Conservation (phyloP, 2,113 vertebrate species). For the Archilochus colubris region DNA sequence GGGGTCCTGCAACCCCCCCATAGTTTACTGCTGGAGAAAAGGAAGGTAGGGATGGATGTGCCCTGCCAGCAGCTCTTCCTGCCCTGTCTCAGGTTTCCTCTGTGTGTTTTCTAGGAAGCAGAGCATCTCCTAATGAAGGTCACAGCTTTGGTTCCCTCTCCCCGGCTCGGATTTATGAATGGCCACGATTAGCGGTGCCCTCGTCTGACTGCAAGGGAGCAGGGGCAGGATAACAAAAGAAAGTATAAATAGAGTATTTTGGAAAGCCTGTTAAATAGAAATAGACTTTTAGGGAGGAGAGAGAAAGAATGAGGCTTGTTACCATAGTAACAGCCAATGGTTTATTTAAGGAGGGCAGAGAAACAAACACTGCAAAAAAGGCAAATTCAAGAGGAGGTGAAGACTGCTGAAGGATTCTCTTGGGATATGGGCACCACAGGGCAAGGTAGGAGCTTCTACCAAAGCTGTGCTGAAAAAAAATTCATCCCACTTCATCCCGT, state of each 20-base stretch:
- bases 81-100: background rate
- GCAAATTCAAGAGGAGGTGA: background rate
- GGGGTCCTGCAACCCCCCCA: background rate
- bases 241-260: conserved; percentile 54
- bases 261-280: conserved; percentile 45
- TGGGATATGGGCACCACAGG: background rate
- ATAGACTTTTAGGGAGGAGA: conserved; percentile 40
- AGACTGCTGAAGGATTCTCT: background rate
- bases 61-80: background rate
- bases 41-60: background rate
- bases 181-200: conserved; percentile 56
- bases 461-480: background rate
- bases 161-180: conserved; percentile 6
- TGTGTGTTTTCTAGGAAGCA: background rate
- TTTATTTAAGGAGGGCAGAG: conserved; percentile 64
- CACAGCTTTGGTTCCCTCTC: conserved; percentile 25
- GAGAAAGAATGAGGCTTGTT: conserved; percentile 21
- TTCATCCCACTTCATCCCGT: background rate
- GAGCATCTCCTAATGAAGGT: conserved; percentile 47
- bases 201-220: conserved; percentile 39
- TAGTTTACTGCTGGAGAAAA: background rate
- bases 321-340: conserved; percentile 54
- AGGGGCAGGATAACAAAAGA: conserved; percentile 50
- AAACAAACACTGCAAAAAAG: conserved; percentile 57
- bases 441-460: conserved; percentile 15